A percentile compares a stretch with the other conserved stretches of the same genome.
Evolutionary conservation across 1,140 invertebrate species (phyloP).

Genomic region (Drosophila nigrodunni): DNA sequence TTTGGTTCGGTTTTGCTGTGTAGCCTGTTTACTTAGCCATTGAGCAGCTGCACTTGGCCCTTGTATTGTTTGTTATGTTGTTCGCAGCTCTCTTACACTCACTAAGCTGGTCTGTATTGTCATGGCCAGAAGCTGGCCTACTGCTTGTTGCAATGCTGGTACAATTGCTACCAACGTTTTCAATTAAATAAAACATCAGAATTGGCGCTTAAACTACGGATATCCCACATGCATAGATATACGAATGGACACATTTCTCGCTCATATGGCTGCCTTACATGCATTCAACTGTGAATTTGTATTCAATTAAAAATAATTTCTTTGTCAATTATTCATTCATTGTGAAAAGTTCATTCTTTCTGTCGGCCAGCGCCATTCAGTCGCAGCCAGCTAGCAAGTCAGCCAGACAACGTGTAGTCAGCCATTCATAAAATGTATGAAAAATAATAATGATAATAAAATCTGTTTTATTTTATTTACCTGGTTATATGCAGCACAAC

Average conservation of each 20-base stretch:
- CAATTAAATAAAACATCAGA: constrained; percentile 37
- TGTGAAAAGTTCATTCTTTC: constrained; percentile 14
- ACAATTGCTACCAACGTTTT: constrained; percentile 25
- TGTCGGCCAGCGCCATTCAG: constrained; percentile 19
- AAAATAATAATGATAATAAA: constrained; percentile 42
- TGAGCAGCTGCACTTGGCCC: constrained; percentile 50
- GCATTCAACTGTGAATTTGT: constrained; percentile 57
- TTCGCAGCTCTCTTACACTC: constrained; percentile 4
- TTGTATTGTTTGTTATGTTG: constrained; percentile 37
- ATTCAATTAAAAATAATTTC: constrained; percentile 63
- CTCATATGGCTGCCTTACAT: constrained; percentile 7
- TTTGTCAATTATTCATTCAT: constrained; percentile 60
- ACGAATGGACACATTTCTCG: not conserved
- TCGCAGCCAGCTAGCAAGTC: constrained; percentile 17
- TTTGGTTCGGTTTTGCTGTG: not conserved
- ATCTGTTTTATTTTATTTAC: constrained; percentile 29
- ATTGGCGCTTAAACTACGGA: constrained; percentile 11
- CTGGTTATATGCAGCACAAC: not conserved
- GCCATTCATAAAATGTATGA: constrained; percentile 41
- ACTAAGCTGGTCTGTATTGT: constrained; percentile 30
- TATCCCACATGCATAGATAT: constrained; percentile 19
- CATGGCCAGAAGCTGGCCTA: constrained; percentile 24
- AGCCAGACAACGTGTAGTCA: constrained; percentile 29
- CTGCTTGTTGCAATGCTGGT: not conserved
- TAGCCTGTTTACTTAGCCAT: constrained; percentile 41